Evolutionary conservation across 2,888 invertebrate genomes (phyloP).

Genomic region (Polydrusus tereticollis): DNA sequence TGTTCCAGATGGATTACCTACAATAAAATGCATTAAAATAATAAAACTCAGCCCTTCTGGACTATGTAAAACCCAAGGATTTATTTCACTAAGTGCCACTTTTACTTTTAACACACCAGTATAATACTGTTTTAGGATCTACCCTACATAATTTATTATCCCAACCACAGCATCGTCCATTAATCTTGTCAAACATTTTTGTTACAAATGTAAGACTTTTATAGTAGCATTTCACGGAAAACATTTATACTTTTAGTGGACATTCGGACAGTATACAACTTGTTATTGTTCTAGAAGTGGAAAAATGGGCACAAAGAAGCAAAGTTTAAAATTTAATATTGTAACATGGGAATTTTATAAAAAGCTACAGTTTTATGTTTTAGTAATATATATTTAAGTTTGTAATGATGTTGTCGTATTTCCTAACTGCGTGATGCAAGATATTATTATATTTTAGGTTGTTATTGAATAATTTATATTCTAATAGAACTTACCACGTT

Average conservation of each 20-base stretch:
- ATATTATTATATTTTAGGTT: no score
- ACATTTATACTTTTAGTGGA: slow-evolving; percentile 22
- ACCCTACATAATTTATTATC: slow-evolving; percentile 35
- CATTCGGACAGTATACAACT: slow-evolving; percentile 10
- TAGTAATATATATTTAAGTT: no score
- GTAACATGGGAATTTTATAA: background rate
- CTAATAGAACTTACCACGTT: no score
- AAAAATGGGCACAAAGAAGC: background rate
- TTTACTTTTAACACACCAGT: slow-evolving; percentile 9
- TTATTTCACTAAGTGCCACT: slow-evolving; percentile 2
- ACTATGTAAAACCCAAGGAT: background rate
- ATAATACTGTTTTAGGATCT: slow-evolving; percentile 16
- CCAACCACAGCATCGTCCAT: slow-evolving; percentile 23
- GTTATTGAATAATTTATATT: no score
- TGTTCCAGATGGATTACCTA: background rate
- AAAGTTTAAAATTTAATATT: background rate
- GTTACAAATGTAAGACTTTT: slow-evolving; percentile 36
- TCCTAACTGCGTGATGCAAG: no score
- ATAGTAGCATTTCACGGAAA: slow-evolving; percentile 9
- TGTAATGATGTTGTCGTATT: no score
- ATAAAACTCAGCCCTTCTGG: background rate
- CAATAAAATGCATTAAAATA: background rate
- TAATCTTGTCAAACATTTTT: slow-evolving; percentile 30
- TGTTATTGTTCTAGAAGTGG: slow-evolving; percentile 5
- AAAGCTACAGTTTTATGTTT: no score